Evolutionary conservation across 2,113 vertebrate species (phyloP).

Genomic region (Gulo gulo): DNA sequence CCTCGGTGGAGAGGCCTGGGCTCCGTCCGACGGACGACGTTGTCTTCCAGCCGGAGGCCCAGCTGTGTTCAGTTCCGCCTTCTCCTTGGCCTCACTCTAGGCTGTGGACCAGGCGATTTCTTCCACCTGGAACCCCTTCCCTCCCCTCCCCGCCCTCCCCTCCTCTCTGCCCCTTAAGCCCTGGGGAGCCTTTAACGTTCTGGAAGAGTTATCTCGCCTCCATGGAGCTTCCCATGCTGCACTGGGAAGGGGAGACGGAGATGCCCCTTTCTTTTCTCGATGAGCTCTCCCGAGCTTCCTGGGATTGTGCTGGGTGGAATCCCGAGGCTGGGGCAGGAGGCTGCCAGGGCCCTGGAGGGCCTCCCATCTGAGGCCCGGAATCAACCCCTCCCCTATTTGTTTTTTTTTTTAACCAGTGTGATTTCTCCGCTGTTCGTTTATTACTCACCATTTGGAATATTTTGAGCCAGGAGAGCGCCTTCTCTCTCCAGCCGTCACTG

Average conservation of each 20-base stretch:
- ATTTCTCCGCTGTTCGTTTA: conserved; percentile 81
- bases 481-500: conserved; percentile 76
- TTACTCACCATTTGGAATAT: conserved; percentile 80
- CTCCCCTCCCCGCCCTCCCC: background rate
- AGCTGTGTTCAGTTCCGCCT: background rate
- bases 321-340: background rate
- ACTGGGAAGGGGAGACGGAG: background rate
- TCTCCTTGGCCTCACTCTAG: background rate
- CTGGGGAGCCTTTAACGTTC: background rate
- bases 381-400: background rate
- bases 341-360: background rate
- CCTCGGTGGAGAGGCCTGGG: background rate
- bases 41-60: background rate
- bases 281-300: background rate
- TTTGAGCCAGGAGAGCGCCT: conserved; percentile 82
- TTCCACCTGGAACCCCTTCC: background rate
- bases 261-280: background rate
- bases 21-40: background rate
- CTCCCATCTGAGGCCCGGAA: background rate
- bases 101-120: background rate
- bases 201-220: background rate
- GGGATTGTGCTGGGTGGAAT: background rate
- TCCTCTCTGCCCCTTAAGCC: background rate
- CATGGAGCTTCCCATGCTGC: background rate
- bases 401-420: conserved; percentile 59